These are phyloP conservation scores for Mechanitis mazaeus DNA, from an alignment of 2,888 invertebrate species.

Conservation along the genomic window DNA sequence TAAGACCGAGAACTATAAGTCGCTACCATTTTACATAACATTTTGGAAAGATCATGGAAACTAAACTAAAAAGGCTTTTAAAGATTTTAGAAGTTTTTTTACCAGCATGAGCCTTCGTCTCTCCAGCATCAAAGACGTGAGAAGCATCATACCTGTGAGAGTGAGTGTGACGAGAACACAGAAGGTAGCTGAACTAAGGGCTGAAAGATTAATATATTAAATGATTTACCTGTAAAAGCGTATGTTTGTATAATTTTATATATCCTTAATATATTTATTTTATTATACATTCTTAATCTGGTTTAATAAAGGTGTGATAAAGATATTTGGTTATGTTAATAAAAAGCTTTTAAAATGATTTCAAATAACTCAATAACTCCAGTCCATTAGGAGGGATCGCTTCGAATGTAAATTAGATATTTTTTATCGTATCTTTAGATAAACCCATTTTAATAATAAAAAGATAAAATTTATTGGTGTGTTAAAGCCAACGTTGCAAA, in stretches of 20 bases:
- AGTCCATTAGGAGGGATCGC: background rate
- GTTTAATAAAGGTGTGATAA: too few species aligned
- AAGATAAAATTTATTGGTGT: too few species aligned
- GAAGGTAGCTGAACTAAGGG: background rate
- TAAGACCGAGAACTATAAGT: too few species aligned
- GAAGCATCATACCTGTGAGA: background rate
- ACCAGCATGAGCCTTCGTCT: constrained; percentile 1
- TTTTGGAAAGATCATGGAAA: too few species aligned
- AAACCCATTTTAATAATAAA: too few species aligned
- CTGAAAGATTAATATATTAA: background rate
- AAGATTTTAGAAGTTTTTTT: background rate
- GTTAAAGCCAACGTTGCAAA: too few species aligned
- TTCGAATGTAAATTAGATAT: too few species aligned
- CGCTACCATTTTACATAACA: too few species aligned
- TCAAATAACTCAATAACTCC: background rate
- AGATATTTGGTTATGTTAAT: background rate
- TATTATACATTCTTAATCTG: background rate
- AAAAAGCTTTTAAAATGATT: background rate
- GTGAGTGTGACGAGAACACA: background rate
- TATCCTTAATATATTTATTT: background rate
- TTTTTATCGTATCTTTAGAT: too few species aligned
- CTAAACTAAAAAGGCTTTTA: too few species aligned
- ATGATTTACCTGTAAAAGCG: background rate
- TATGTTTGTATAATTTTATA: background rate
- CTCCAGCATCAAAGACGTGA: background rate